phyloP scores from a whole-genome alignment of 2,888 invertebrate genomes.

The Zaprionus bogoriensis region DNA sequence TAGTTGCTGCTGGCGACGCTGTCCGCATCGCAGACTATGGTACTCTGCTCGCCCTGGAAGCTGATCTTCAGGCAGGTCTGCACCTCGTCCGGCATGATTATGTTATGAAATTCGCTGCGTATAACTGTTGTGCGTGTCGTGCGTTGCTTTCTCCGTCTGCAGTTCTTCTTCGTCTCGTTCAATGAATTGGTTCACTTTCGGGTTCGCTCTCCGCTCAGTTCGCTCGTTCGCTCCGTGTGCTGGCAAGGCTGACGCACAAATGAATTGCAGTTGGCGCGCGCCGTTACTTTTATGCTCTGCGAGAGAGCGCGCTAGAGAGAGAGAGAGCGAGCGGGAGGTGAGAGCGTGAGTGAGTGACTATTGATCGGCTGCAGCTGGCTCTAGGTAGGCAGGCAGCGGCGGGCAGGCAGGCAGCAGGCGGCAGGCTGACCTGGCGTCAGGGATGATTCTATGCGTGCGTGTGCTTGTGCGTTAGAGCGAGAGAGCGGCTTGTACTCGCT shows the following conservation, averaged over 20 bases:
- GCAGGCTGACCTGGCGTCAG: background rate
- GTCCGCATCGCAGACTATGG: conserved; percentile 41
- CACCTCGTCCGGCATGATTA: conserved; percentile 30
- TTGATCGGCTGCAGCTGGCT: conserved; percentile 18
- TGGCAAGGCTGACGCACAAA: conserved; percentile 25
- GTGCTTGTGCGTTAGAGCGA: conserved; percentile 1
- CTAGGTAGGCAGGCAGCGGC: background rate
- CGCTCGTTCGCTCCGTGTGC: background rate
- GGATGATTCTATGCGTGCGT: conserved; percentile 27
- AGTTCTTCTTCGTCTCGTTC: background rate
- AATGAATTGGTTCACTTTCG: background rate
- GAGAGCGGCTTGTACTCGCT: conserved; percentile 11
- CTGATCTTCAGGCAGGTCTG: conserved; percentile 57
- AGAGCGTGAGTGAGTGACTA: background rate
- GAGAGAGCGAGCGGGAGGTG: background rate
- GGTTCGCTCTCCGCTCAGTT: background rate
- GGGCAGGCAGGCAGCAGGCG: background rate
- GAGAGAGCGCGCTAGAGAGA: background rate
- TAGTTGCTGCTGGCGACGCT: conserved; percentile 54
- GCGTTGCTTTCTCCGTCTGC: background rate
- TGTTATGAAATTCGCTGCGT: conserved; percentile 30
- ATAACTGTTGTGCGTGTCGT: background rate
- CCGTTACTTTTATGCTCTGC: conserved; percentile 22
- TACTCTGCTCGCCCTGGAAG: conserved; percentile 48
- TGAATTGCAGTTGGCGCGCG: conserved; percentile 41